Conservation (phyloP, 2,888 invertebrate genomes). For the Hesperia comma region DNA sequence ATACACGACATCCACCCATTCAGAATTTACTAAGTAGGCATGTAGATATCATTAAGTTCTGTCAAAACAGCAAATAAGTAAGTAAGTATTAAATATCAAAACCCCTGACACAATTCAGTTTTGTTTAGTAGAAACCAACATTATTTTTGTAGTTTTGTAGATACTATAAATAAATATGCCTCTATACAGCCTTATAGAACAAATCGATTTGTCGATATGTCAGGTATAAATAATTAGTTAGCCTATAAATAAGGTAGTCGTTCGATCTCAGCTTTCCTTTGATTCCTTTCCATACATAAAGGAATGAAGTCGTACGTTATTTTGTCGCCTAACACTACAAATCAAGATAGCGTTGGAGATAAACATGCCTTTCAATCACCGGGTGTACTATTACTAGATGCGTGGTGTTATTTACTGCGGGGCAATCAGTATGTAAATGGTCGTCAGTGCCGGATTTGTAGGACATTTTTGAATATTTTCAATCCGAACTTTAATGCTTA, state of each 20-base stretch:
- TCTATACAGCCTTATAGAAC: not conserved
- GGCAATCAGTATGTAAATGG: conserved; percentile 81
- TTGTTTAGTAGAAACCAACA: too few relatives aligned
- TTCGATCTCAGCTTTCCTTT: conserved; percentile 47
- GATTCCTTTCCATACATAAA: conserved; percentile 55
- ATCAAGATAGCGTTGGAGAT: conserved; percentile 62
- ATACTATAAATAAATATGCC: too few relatives aligned
- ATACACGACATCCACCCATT: too few relatives aligned
- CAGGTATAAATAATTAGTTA: not conserved
- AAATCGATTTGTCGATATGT: not conserved
- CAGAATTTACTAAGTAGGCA: too few relatives aligned
- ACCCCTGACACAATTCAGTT: too few relatives aligned
- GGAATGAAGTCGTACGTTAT: conserved; percentile 58
- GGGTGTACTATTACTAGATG: conserved; percentile 66
- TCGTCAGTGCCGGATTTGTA: conserved; percentile 22
- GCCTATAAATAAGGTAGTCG: not conserved
- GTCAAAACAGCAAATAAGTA: too few relatives aligned
- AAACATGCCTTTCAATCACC: conserved; percentile 44
- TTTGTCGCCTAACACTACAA: conserved; percentile 54
- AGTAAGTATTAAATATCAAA: too few relatives aligned
- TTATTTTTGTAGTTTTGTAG: too few relatives aligned
- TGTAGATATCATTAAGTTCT: too few relatives aligned
- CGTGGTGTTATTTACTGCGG: conserved; percentile 69
- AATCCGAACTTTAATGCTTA: too few relatives aligned
- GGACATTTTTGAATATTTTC: not conserved